These are phyloP conservation scores for Exephanes ischioxanthus DNA, from an alignment of 2,888 invertebrate species.

Conservation along the genomic window DNA sequence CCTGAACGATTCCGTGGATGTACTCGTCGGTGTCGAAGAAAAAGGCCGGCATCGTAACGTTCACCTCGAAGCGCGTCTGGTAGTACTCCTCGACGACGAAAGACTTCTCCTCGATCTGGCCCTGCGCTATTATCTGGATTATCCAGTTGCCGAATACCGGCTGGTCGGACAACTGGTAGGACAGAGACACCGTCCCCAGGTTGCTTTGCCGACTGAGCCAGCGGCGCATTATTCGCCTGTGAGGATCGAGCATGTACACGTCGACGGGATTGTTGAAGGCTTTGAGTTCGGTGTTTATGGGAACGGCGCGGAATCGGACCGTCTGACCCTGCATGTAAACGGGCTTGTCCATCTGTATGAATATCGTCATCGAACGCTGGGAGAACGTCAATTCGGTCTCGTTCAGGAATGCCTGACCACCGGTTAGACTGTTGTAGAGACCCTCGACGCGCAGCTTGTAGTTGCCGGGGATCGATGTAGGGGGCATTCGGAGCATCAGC, in stretches of 20 bases:
- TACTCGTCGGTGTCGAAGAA: conserved; percentile 95
- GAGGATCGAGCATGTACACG: conserved; percentile 96
- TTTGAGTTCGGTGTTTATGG: conserved; percentile 96
- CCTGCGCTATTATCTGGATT: conserved; percentile 94
- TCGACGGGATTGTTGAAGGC: conserved; percentile 96
- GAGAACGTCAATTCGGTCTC: conserved; percentile 95
- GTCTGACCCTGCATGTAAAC: conserved; percentile 97
- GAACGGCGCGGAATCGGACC: conserved; percentile 96
- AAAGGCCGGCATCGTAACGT: conserved; percentile 98
- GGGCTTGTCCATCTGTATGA: conserved; percentile 97
- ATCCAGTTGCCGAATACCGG: conserved; percentile 97
- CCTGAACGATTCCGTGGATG: conserved; percentile 95
- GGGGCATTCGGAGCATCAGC: conserved; percentile 95
- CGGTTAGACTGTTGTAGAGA: conserved; percentile 91
- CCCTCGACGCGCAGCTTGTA: conserved; percentile 95
- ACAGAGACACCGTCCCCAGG: conserved; percentile 96
- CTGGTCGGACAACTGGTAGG: conserved; percentile 96
- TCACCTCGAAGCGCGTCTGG: conserved; percentile 97
- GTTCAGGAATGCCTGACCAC: conserved; percentile 95
- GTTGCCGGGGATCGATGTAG: conserved; percentile 92
- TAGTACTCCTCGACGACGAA: conserved; percentile 98
- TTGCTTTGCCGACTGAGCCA: conserved; percentile 97
- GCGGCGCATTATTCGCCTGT: conserved; percentile 93
- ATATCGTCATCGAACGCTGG: conserved; percentile 96
- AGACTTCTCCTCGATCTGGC: conserved; percentile 93